Conservation (phyloP, 2,797 vertebrate species). For the Crax fasciolata region DNA sequence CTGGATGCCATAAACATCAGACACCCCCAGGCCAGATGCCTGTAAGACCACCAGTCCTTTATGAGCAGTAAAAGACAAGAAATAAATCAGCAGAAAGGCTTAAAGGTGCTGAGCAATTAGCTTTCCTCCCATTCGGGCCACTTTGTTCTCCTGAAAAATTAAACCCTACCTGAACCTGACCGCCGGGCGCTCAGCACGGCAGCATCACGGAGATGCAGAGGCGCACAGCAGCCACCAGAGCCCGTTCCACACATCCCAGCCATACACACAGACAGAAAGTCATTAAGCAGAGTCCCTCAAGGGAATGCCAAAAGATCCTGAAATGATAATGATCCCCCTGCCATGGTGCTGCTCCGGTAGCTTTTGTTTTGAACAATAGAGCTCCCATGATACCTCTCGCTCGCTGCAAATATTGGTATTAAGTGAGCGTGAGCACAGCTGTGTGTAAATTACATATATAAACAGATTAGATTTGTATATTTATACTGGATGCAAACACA, state of each 20-base stretch:
- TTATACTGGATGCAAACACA: constrained; percentile 80
- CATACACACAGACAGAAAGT: neutral
- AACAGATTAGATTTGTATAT: constrained; percentile 79
- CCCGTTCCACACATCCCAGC: neutral
- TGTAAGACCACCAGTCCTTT: constrained; percentile 24
- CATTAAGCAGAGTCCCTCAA: neutral
- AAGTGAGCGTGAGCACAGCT: constrained; percentile 80
- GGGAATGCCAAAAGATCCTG: constrained; percentile 49
- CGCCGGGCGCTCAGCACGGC: neutral
- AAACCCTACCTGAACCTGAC: neutral
- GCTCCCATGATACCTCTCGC: constrained; percentile 67
- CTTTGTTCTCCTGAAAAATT: neutral
- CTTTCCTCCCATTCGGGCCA: neutral
- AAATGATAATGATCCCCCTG: constrained; percentile 49
- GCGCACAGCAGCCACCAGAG: neutral
- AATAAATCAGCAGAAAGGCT: neutral
- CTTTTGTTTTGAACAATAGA: constrained; percentile 78
- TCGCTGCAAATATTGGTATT: constrained; percentile 76
- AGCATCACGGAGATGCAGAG: accelerated
- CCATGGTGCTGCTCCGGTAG: constrained; percentile 16
- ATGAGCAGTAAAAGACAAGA: neutral
- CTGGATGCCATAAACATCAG: neutral
- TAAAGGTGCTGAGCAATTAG: neutral
- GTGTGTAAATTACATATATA: constrained; percentile 81
- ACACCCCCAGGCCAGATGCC: neutral